Evolutionary conservation across 1,140 invertebrate species (phyloP).

Genomic region (Drosophila guanche): DNA sequence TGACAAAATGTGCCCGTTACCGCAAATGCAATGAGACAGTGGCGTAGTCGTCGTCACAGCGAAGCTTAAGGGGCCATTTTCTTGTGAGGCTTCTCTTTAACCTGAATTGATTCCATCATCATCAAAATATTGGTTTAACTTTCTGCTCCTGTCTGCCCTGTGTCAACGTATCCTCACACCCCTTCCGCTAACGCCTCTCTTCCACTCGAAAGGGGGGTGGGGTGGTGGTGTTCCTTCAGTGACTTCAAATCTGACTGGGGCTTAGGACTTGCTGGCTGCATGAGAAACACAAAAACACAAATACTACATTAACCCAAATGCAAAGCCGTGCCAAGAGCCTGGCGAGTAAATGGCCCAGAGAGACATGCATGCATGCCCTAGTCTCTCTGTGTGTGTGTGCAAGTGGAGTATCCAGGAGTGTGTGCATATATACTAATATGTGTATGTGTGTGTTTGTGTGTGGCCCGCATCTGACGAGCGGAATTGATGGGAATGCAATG

Average conservation of each 20-base stretch:
- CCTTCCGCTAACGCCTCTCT: too few relatives aligned
- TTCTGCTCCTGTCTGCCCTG: slow-evolving; percentile 1
- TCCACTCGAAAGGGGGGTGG: too few relatives aligned
- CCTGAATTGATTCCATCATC: slow-evolving; percentile 27
- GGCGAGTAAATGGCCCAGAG: slow-evolving; percentile 67
- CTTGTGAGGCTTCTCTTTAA: slow-evolving; percentile 9
- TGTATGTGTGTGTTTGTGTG: slow-evolving; percentile 11
- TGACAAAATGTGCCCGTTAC: slow-evolving; percentile 77
- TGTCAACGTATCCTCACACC: too few relatives aligned
- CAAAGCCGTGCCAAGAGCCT: slow-evolving; percentile 76
- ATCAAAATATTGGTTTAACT: slow-evolving; percentile 29
- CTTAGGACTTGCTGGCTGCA: slow-evolving; percentile 36
- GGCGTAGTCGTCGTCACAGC: slow-evolving; percentile 14
- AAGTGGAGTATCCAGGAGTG: slow-evolving; percentile 6
- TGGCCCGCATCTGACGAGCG: slow-evolving; percentile 44
- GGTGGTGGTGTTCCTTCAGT: not conserved
- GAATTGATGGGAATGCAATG: slow-evolving; percentile 45
- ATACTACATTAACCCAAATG: slow-evolving; percentile 82
- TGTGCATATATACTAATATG: not conserved
- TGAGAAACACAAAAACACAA: slow-evolving; percentile 58
- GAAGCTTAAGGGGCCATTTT: slow-evolving; percentile 7
- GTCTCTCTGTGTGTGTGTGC: not conserved
- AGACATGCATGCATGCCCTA: slow-evolving; percentile 40
- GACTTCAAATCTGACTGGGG: slow-evolving; percentile 32
- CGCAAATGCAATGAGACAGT: slow-evolving; percentile 71